These are phyloP conservation scores for Tetragonula carbonaria DNA, from an alignment of 2,888 invertebrate species.

Conservation along the genomic window DNA sequence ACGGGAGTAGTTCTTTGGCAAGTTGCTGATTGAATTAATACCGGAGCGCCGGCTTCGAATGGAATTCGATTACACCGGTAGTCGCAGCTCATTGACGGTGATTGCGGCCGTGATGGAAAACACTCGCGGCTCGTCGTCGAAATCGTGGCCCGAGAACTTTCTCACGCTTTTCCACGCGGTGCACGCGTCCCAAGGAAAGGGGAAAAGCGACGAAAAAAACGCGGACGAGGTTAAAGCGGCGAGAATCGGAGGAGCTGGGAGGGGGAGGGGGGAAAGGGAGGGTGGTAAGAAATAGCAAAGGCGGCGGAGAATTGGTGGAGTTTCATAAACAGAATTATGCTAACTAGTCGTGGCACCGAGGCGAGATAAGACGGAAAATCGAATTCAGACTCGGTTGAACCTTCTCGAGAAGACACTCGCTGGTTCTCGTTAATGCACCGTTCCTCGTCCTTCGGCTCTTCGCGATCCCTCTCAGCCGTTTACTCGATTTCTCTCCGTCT, in stretches of 20 bases:
- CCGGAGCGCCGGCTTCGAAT: slow-evolving; percentile 21
- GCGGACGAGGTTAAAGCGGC: neutral
- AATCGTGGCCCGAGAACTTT: neutral
- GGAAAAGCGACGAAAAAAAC: neutral
- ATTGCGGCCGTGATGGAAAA: slow-evolving; percentile 27
- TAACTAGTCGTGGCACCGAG: slow-evolving; percentile 79
- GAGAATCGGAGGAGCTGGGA: neutral
- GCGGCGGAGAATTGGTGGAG: slow-evolving; percentile 67
- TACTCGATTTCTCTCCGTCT: slow-evolving; percentile 8
- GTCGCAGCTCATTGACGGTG: slow-evolving; percentile 42
- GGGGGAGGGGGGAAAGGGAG: slow-evolving; percentile 18
- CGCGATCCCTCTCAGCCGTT: neutral
- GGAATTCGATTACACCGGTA: slow-evolving; percentile 51
- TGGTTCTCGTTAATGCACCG: slow-evolving; percentile 58
- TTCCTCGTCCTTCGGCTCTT: slow-evolving; percentile 20
- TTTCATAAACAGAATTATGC: slow-evolving; percentile 85
- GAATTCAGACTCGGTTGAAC: slow-evolving; percentile 68
- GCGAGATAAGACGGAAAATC: slow-evolving; percentile 68
- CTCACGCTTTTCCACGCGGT: neutral
- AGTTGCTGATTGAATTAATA: slow-evolving; percentile 48
- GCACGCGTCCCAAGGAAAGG: too few relatives aligned
- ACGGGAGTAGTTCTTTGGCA: slow-evolving; percentile 44
- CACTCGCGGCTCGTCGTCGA: slow-evolving; percentile 11
- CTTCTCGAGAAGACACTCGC: slow-evolving; percentile 60
- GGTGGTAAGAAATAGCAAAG: slow-evolving; percentile 37